A percentile compares a stretch with the other conserved stretches of the same genome.
These are phyloP conservation scores for Holothuria glaberrima DNA, from an alignment of 35 echinoderm and acorn worm species.

Conservation along the genomic window DNA sequence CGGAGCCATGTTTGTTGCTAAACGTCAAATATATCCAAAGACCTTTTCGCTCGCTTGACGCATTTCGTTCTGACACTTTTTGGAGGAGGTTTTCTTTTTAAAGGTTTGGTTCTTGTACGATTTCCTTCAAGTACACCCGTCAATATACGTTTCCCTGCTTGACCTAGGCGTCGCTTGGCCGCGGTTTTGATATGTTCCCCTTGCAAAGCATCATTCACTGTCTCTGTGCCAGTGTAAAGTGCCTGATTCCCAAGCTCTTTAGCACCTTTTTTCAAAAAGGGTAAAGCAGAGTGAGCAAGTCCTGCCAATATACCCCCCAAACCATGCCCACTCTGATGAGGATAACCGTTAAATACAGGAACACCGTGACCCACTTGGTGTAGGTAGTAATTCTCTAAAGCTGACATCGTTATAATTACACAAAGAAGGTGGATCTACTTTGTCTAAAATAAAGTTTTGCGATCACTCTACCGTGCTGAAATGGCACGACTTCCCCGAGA, in stretches of 20 bases:
- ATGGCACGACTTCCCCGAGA: not conserved
- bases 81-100: not conserved
- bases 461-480: not conserved
- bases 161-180: constrained; percentile 12
- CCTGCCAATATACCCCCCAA: not conserved
- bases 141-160: constrained; percentile 13
- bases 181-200: constrained; percentile 9
- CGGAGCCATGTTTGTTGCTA: constrained; percentile 45
- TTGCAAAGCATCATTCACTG: too few relatives aligned
- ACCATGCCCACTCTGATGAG: not conserved
- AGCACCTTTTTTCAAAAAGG: not conserved
- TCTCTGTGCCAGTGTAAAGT: too few relatives aligned
- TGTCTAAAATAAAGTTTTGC: constrained; percentile 1
- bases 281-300: not conserved
- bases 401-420: not conserved
- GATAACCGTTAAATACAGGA: too few relatives aligned
- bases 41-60: constrained; percentile 21
- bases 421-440: not conserved
- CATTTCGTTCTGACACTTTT: not conserved
- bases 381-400: not conserved
- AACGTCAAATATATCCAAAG: constrained; percentile 4
- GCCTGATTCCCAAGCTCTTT: too few relatives aligned
- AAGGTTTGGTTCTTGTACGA: not conserved
- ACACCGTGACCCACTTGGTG: too few relatives aligned
- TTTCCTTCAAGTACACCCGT: not conserved